phyloP scores from a whole-genome alignment of 2,113 vertebrate genomes.

The Nothoprocta pentlandii region DNA sequence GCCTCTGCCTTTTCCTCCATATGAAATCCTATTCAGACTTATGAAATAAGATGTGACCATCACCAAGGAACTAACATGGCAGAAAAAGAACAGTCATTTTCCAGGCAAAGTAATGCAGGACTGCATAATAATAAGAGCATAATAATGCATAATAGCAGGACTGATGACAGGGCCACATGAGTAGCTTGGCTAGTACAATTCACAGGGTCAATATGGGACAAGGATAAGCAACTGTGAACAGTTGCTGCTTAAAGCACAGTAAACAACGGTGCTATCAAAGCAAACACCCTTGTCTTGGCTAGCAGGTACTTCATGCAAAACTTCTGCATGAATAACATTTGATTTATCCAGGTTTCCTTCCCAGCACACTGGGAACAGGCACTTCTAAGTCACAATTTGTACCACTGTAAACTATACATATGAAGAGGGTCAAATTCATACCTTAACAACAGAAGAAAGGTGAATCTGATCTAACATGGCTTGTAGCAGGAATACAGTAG shows the following conservation, averaged over 20 bases:
- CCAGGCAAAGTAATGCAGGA: background rate
- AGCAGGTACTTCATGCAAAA: background rate
- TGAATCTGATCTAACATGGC: background rate
- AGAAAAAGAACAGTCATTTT: background rate
- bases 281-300: background rate
- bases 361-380: fast-evolving
- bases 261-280: background rate
- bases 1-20: background rate
- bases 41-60: background rate
- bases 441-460: background rate
- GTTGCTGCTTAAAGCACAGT: background rate
- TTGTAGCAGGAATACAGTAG: background rate
- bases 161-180: background rate
- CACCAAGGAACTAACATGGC: background rate
- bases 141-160: no score
- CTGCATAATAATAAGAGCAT: no score
- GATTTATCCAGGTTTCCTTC: background rate
- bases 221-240: background rate
- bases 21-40: background rate
- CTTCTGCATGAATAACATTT: background rate
- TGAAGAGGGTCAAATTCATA: background rate
- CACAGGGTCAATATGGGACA: background rate
- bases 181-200: background rate
- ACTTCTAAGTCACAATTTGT: background rate
- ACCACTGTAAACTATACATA: background rate